phyloP scores from a whole-genome alignment of 2,888 invertebrate species.

The Ferdinandea cuprea region DNA sequence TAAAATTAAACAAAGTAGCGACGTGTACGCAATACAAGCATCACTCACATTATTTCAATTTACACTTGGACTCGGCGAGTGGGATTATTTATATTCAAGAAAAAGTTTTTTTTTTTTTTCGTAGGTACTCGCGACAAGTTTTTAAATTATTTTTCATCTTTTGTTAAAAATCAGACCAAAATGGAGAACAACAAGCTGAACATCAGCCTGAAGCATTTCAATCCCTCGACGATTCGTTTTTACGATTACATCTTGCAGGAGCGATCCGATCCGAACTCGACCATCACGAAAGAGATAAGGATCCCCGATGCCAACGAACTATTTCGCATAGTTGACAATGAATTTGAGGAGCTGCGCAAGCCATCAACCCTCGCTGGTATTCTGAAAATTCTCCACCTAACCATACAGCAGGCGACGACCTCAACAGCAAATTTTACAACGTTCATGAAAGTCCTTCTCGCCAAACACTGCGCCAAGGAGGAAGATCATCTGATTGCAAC shows the following conservation, averaged over 20 bases:
- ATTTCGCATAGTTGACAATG: constrained; percentile 23
- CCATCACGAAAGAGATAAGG: not conserved
- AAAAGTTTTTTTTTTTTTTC: too few species aligned
- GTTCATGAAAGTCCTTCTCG: constrained; percentile 11
- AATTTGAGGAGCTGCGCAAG: constrained; percentile 44
- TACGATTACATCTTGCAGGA: constrained; percentile 40
- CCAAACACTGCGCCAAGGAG: constrained; percentile 8
- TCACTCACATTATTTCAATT: not conserved
- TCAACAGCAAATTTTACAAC: not conserved
- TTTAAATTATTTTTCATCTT: too few species aligned
- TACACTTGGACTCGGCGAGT: too few species aligned
- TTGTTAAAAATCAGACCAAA: too few species aligned
- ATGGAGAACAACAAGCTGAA: constrained; percentile 28
- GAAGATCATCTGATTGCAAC: constrained; percentile 17
- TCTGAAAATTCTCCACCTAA: constrained; percentile 31
- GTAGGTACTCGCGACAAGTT: too few species aligned
- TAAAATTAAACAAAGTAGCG: not conserved
- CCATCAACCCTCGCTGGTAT: constrained; percentile 1
- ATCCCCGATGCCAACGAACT: constrained; percentile 23
- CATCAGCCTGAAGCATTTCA: constrained; percentile 17
- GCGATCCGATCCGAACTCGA: not conserved
- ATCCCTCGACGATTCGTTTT: constrained; percentile 16
- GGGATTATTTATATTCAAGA: too few species aligned
- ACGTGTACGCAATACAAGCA: not conserved
- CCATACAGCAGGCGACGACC: constrained; percentile 17